Evolutionary conservation across 64 coral and sea anemone species (phyloP).

Genomic region (Stylophora pistillata): DNA sequence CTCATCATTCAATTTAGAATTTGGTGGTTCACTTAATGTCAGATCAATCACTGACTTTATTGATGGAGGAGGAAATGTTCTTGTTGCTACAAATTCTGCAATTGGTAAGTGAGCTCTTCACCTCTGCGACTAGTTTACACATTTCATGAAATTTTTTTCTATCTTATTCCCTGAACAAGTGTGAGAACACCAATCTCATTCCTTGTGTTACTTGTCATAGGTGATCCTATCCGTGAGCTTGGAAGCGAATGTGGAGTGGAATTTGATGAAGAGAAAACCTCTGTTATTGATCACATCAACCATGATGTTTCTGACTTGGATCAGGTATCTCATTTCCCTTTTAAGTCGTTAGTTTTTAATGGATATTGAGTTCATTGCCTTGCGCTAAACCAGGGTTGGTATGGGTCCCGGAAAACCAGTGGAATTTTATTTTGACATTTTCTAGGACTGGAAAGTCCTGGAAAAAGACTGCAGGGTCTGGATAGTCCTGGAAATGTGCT

Average conservation of each 20-base stretch:
- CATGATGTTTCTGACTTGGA: slow-evolving; percentile 93
- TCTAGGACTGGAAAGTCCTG: too few relatives aligned
- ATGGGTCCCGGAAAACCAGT: too few relatives aligned
- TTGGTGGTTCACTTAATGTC: slow-evolving; percentile 96
- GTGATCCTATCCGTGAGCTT: slow-evolving; percentile 95
- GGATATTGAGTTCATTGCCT: too few relatives aligned
- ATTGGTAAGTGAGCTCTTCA: slow-evolving; percentile 72
- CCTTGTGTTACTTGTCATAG: slow-evolving; percentile 32
- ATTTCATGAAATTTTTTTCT: background rate
- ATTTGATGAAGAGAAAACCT: slow-evolving; percentile 98
- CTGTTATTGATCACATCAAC: slow-evolving; percentile 99
- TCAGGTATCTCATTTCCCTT: slow-evolving; percentile 44
- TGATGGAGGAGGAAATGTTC: slow-evolving; percentile 96
- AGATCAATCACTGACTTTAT: slow-evolving; percentile 97
- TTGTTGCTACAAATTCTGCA: slow-evolving; percentile 91
- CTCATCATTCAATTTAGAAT: slow-evolving; percentile 52
- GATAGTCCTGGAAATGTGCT: too few relatives aligned
- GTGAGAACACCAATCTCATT: background rate
- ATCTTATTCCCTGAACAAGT: background rate
- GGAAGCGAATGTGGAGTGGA: slow-evolving; percentile 98
- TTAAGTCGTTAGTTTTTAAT: too few relatives aligned
- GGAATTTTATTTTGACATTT: too few relatives aligned
- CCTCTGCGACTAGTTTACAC: background rate
- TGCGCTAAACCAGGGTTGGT: too few relatives aligned
- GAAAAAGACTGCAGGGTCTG: too few relatives aligned